Evolutionary conservation across 2,113 vertebrate genomes (phyloP), one percentile per base, ranked within the genome.

Genomic region (Sander lucioperca): DNA sequence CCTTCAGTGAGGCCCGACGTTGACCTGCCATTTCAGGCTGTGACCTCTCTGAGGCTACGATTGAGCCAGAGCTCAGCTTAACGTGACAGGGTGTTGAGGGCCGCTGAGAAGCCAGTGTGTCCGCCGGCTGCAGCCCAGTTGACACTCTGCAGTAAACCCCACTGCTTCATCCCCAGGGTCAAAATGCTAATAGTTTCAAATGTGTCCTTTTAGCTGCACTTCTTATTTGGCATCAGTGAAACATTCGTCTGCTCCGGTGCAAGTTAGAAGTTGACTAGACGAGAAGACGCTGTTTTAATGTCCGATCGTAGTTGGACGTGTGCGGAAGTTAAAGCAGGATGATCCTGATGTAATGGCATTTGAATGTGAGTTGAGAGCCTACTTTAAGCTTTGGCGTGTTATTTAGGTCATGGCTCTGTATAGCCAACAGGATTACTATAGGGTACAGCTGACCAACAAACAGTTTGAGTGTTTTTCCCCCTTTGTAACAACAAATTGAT

Each of bases 291-390:
- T 15, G 58, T 48, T 77, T 77, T 79, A 43, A 68, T 58, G 10
- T 56, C 63, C 48, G 67, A 59, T 77, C 1, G 27, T 10, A 23
- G 53, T 14, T 45, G 7, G 43, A 36, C 5, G 2, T 66, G 36
- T 27, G 77, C 77, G 48, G 80, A 87, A 83, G 89, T 92, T 76
- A 87, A 91, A 90, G 87, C 11, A 62, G 82, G 88, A 90, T 93
- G 86, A 92, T 91, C 86, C 92, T 86, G 90, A 87, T 89, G 65
- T 92, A 89, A 92, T 87, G 92, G 86, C 77, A 91, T 93, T 90
- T 89, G 78, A 91, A 79, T 88, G 75, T 33, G 84, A 91, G 82
- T 90, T 62, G 82, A 90, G 88, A 89, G 84, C 83, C 85, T 76
- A 81, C 86, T 88, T 89, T 91, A 86, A 92, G 90, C 88, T 85